Percentiles rank a stretch among this genome's conserved stretches.
Conservation (phyloP, 1,140 invertebrate species). For the Polyergus mexicanus region DNA sequence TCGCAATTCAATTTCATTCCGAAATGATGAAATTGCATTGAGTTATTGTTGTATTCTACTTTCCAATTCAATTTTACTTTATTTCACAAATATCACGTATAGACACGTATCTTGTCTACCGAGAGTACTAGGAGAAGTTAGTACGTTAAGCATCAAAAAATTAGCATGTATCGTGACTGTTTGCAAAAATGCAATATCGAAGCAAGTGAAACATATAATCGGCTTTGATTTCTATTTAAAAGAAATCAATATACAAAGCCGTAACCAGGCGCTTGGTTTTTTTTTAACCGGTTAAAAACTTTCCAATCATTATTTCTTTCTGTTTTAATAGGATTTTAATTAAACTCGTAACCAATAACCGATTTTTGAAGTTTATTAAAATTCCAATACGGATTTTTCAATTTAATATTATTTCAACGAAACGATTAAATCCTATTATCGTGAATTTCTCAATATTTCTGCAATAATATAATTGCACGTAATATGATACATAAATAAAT, state of each 20-base stretch:
- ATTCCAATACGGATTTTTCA: conserved; percentile 57
- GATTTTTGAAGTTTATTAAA: conserved; percentile 65
- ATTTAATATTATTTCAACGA: conserved; percentile 60
- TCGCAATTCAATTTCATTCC: conserved; percentile 7
- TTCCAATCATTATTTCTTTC: conserved; percentile 59
- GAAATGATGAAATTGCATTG: background rate
- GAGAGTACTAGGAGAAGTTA: background rate
- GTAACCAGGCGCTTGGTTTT: conserved; percentile 49
- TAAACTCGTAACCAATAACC: conserved; percentile 62
- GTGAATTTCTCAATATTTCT: conserved; percentile 48
- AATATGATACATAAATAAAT: background rate
- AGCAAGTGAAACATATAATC: conserved; percentile 57
- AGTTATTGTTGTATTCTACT: conserved; percentile 3
- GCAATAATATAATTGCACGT: conserved; percentile 13
- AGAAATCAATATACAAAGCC: conserved; percentile 60
- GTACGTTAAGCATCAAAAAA: conserved; percentile 33
- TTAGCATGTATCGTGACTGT: conserved; percentile 51
- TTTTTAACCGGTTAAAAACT: conserved; percentile 55
- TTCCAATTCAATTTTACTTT: conserved; percentile 9
- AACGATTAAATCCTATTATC: conserved; percentile 53
- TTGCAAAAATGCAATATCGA: conserved; percentile 55
- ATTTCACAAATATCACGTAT: conserved; percentile 8
- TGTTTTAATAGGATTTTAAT: conserved; percentile 63
- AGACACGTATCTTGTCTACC: conserved; percentile 2
- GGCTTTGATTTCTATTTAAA: conserved; percentile 65